These are phyloP conservation scores for Cliona cf. orientalis DNA, from an alignment of 37 sponge, comb jelly and placozoan species.

Conservation along the genomic window DNA sequence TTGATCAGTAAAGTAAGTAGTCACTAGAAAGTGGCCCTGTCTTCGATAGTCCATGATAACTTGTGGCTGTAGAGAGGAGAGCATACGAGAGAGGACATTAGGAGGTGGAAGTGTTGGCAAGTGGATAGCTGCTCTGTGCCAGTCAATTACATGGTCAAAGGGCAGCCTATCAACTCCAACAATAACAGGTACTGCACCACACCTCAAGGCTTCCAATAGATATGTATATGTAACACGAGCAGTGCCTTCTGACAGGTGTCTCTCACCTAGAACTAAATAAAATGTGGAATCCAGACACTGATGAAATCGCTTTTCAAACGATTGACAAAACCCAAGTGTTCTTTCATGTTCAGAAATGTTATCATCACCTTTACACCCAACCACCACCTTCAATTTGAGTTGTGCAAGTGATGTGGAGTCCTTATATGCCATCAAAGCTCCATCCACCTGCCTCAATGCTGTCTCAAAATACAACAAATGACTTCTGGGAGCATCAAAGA, in stretches of 20 bases:
- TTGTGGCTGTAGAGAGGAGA: background rate
- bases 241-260: background rate
- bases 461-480: background rate
- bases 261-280: conserved; percentile 36
- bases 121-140: conserved; percentile 49
- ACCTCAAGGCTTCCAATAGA: conserved; percentile 60
- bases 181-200: conserved; percentile 75
- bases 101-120: conserved; percentile 40
- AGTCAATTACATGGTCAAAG: conserved; percentile 72
- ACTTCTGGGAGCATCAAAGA: background rate
- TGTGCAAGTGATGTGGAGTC: too few relatives aligned
- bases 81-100: conserved; percentile 50
- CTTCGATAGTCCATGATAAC: conserved; percentile 38
- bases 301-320: background rate
- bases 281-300: conserved; percentile 43
- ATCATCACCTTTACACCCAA: background rate
- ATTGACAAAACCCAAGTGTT: conserved; percentile 61
- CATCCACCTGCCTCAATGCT: too few relatives aligned
- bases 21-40: conserved; percentile 62
- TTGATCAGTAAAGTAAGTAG: conserved; percentile 59
- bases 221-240: conserved; percentile 14
- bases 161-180: conserved; percentile 58
- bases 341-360: background rate
- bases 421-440: too few relatives aligned
- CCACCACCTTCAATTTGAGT: too few relatives aligned